Percentiles rank a stretch among this genome's conserved stretches.
Evolutionary conservation across 2,113 vertebrate species (phyloP).

Genomic region (Pelodiscus sinensis): DNA sequence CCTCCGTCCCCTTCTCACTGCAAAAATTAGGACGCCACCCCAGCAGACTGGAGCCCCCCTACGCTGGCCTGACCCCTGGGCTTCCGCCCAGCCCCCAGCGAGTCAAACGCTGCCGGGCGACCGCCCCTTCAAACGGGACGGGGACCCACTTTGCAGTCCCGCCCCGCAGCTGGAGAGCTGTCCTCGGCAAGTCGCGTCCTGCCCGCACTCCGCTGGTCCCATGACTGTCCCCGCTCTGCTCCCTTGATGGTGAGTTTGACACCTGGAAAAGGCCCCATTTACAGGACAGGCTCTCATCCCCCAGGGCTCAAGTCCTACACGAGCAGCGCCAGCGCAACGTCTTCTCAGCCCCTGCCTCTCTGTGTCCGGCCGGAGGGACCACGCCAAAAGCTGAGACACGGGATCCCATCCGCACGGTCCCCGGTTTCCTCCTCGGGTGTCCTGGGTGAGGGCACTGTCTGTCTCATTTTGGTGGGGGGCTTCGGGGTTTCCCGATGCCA

Average conservation of each 20-base stretch:
- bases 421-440: background rate
- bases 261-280: background rate
- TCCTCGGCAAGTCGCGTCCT: background rate
- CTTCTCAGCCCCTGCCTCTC: background rate
- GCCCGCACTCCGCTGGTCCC: background rate
- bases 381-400: background rate
- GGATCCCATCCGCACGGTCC: background rate
- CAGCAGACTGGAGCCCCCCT: too few relatives aligned
- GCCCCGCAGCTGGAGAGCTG: too few relatives aligned
- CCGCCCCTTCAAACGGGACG: too few relatives aligned
- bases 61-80: too few relatives aligned
- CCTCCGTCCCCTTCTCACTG: too few relatives aligned
- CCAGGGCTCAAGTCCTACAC: background rate
- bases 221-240: background rate
- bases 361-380: background rate
- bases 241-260: background rate
- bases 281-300: too few relatives aligned
- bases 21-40: too few relatives aligned
- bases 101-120: too few relatives aligned
- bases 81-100: too few relatives aligned
- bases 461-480: background rate
- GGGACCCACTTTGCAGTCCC: too few relatives aligned
- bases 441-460: background rate
- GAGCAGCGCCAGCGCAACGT: background rate
- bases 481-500: background rate